These are phyloP conservation scores for Bombus pyrosoma DNA, from an alignment of 1,140 invertebrate genomes.

Conservation along the genomic window DNA sequence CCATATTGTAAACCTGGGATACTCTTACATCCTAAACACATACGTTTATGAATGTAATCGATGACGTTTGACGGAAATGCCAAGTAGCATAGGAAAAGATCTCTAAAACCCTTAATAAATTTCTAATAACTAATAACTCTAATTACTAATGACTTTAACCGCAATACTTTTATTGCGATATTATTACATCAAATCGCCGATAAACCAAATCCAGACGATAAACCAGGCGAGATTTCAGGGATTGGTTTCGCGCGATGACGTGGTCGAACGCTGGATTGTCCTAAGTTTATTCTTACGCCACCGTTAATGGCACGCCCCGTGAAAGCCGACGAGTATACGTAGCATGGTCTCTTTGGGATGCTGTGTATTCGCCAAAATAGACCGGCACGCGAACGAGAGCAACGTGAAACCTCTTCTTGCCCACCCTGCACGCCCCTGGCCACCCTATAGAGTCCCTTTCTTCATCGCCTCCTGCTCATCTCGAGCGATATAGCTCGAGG, in stretches of 20 bases:
- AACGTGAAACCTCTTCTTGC: constrained; percentile 46
- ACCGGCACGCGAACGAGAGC: constrained; percentile 67
- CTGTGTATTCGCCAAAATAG: constrained; percentile 71
- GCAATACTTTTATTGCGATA: too few species aligned
- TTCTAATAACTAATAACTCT: not conserved
- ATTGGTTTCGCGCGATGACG: not conserved
- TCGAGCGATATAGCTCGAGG: constrained; percentile 35
- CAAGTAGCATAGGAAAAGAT: too few species aligned
- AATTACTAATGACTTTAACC: too few species aligned
- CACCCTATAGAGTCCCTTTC: not conserved
- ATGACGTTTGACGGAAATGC: too few species aligned
- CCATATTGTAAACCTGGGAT: too few species aligned
- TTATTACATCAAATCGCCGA: not conserved
- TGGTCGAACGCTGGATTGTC: constrained; percentile 22
- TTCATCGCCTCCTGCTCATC: not conserved
- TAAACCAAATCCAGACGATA: not conserved
- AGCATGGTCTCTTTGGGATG: constrained; percentile 70
- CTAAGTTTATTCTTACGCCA: constrained; percentile 70
- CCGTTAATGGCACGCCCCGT: constrained; percentile 71
- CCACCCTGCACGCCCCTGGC: not conserved
- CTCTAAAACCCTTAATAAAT: not conserved
- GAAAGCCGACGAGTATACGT: constrained; percentile 56
- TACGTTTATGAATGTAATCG: too few species aligned
- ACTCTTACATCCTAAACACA: too few species aligned
- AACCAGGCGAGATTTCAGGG: not conserved